A percentile compares a stretch with the other conserved stretches of the same genome.
These are phyloP conservation scores for Apamea sordens DNA, from an alignment of 2,888 invertebrate species.

Conservation along the genomic window DNA sequence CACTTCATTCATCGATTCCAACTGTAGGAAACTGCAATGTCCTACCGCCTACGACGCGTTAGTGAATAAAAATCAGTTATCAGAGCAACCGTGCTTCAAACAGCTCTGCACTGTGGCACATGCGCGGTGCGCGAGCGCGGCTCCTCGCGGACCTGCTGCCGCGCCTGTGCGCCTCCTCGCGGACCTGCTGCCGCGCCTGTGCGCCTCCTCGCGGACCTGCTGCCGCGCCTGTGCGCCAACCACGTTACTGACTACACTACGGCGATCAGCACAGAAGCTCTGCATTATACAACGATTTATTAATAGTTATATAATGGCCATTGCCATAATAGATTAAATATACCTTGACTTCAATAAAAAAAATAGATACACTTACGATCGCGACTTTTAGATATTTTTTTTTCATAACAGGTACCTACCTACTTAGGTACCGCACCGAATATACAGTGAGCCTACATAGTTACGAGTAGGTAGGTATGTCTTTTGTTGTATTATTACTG, in stretches of 20 bases:
- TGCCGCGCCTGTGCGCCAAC: neutral
- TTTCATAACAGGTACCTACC: neutral
- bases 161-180: too few relatives aligned
- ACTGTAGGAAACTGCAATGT: too few relatives aligned
- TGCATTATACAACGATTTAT: neutral
- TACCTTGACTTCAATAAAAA: neutral
- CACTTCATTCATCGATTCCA: too few relatives aligned
- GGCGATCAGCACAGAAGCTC: neutral
- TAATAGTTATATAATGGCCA: neutral
- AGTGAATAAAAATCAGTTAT: too few relatives aligned
- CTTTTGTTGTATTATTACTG: neutral
- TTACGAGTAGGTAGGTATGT: neutral
- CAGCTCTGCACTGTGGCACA: too few relatives aligned
- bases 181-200: neutral
- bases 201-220: neutral
- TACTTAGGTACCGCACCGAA: conserved; percentile 1
- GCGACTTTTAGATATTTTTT: neutral
- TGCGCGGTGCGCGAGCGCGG: neutral
- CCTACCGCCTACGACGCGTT: too few relatives aligned
- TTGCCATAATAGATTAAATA: neutral
- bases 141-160: neutral
- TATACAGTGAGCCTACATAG: neutral
- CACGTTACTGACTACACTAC: neutral
- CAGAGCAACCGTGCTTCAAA: too few relatives aligned
- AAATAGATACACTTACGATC: neutral